These are phyloP conservation scores for Sminthurinus aureus DNA, from an alignment of 2,888 invertebrate genomes.

Conservation along the genomic window DNA sequence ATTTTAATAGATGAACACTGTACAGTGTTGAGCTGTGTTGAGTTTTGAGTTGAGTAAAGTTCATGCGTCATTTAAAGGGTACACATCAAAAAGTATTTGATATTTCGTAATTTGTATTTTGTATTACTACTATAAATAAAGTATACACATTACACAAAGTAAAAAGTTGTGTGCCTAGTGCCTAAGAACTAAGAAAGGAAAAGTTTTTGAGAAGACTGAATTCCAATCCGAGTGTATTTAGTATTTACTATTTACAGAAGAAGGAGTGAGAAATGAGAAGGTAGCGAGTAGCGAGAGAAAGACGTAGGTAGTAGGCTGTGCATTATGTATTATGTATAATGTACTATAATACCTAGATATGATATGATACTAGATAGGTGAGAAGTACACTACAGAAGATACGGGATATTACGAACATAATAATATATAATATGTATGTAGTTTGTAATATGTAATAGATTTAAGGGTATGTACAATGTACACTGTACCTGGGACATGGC, in stretches of 20 bases:
- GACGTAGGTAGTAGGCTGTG: not conserved
- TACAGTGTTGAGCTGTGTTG: not conserved
- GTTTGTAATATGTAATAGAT: not conserved
- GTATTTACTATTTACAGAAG: too few species aligned
- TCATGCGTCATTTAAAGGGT: conserved; percentile 5
- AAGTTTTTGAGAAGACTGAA: not conserved
- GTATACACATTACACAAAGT: not conserved
- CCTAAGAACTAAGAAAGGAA: not conserved
- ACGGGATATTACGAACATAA: not conserved
- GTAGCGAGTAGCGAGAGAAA: not conserved
- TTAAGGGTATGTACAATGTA: too few species aligned
- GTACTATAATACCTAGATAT: not conserved
- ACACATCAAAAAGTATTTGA: conserved; percentile 7
- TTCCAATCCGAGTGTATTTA: too few species aligned
- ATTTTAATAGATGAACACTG: conserved; percentile 20
- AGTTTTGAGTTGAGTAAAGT: too few species aligned
- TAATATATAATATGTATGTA: conserved; percentile 1
- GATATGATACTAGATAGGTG: not conserved
- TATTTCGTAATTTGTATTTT: not conserved
- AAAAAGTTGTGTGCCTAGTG: not conserved
- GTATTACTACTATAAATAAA: conserved; percentile 11
- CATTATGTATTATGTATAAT: too few species aligned
- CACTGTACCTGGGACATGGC: conserved; percentile 35
- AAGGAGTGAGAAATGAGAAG: too few species aligned
- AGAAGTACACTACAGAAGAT: too few species aligned